These are phyloP conservation scores for Aphaenogaster ashmeadi DNA, from an alignment of 1,140 invertebrate species.

Conservation along the genomic window DNA sequence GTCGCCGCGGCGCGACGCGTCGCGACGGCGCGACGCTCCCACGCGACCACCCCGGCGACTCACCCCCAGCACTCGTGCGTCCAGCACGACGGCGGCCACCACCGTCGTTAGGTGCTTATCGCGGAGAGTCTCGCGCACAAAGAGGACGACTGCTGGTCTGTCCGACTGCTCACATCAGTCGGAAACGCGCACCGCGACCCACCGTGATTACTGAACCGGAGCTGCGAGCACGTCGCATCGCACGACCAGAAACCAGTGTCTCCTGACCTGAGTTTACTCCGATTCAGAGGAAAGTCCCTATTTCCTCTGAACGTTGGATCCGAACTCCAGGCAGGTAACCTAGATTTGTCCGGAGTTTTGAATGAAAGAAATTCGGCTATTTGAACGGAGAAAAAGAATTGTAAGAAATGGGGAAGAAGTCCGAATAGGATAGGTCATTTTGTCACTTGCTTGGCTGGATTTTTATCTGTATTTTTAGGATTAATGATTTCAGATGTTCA, in stretches of 20 bases:
- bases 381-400: background rate
- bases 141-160: slow-evolving; percentile 33
- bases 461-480: background rate
- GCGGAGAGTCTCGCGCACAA: slow-evolving; percentile 39
- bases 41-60: slow-evolving; percentile 42
- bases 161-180: slow-evolving; percentile 28
- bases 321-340: background rate
- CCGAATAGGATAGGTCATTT: no score
- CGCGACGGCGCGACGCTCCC: slow-evolving; percentile 63
- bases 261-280: slow-evolving; percentile 2
- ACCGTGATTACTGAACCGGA: slow-evolving; percentile 76
- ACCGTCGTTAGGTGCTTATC: background rate
- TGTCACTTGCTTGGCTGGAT: background rate
- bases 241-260: slow-evolving; percentile 66
- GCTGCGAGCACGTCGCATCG: slow-evolving; percentile 71
- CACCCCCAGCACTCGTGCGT: slow-evolving; percentile 18
- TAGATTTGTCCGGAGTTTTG: background rate
- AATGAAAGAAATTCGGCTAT: background rate
- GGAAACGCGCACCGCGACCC: slow-evolving; percentile 64
- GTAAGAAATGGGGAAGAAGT: background rate
- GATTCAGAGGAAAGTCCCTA: slow-evolving; percentile 15
- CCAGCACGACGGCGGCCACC: background rate
- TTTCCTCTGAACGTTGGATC: background rate
- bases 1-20: slow-evolving; percentile 46
- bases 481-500: background rate